Evolutionary conservation across 2,888 invertebrate species (phyloP), one percentile per base, ranked within the genome.

Genomic region (Mamestra brassicae): DNA sequence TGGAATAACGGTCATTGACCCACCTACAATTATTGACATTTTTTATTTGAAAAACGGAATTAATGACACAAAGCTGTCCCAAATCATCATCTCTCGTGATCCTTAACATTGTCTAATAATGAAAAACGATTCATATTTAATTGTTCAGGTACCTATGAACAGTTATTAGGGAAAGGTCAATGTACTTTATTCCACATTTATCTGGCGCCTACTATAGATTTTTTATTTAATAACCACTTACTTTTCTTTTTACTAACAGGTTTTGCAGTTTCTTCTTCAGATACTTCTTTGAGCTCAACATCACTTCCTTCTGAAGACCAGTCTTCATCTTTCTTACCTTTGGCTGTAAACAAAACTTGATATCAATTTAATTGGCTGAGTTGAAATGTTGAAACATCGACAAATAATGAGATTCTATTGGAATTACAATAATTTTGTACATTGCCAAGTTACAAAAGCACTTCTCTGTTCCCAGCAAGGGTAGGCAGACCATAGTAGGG

Each of bases 221-320:
- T 50, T n/a, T 17, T 36, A 5, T 36, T n/a, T 58, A 61, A 70
- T n/a, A 17, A 13, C 17, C 58, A 87, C 92, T 90, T 86, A 96
- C 96, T 93, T 95, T 96, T 96, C 88, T 95, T 96, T 92, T 96
- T 96, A 87, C 92, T 89, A 63, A 94, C 94, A 83, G 96, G 95
- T 87, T 95, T 94, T 13, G 89, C 89, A 78, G 92, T 84, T 87
- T 95, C 96, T 80, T 96, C 96, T 78, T 96, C 96, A 55, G 95
- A 95, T 10, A 82, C 92, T 85, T 93, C 94, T 86, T 96, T 94
- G 7, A 95, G 87, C 78, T 95, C 95, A 76, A 95, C 87, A 89
- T 96, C 96, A 86, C 96, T 96, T 36, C 96, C 97, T 81, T 90
- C 94, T 88, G 97, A 97, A 67, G 97, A 97, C 97, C 97, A 97